Base-by-base conservation (phyloP, 2,113 vertebrate species). In the Pseudorasbora parva region DNA sequence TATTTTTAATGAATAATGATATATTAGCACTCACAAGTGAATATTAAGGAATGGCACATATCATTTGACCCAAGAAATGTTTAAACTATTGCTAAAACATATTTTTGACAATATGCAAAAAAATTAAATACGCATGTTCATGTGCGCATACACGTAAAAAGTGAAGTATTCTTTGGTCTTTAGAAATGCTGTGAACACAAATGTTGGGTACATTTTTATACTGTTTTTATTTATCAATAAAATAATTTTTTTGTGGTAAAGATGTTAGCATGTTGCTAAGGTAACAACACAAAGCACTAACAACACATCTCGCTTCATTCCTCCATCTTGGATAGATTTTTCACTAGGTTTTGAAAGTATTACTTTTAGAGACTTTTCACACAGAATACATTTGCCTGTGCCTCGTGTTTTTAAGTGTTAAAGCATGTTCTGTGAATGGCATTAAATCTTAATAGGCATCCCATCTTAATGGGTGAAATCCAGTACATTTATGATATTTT, bases 201-300 rank as follows among this genome's bases (percentile, higher is more conserved):
- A n/a, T n/a, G n/a, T n/a, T n/a, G n/a, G n/a, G n/a, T n/a, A n/a
- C n/a, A n/a, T 30, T 30, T 30, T 30, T 30, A 30, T 30, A 19
- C 17, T 54, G 51, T 66, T 33, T 33, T 19, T 37, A 64, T 64
- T 14, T 19, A 30, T 30, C 25, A 64, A 7, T 27, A 14, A 62
- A 62, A 27, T 3, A 15, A 0, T 19, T 8, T 51, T 54, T n/a
- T 19, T 17, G 14, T 30, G 25, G 14, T 19, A 33, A 15, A 9
- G 8, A 33, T n/a, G 66, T n/a, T 69, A 69, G 37, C 19, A 69
- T 69, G 19, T 69, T 43, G 66, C 66, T 69, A 43, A n/a, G 66
- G 4, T 43, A 43, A n/a, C 33, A 69, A 41, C 33, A 68, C 17
- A 37, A 33, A 68, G 2, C 27, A 43, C 17, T 41, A 33, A 54